Evolutionary conservation across 2,113 vertebrate species (phyloP).

Genomic region (Trachemys scripta): DNA sequence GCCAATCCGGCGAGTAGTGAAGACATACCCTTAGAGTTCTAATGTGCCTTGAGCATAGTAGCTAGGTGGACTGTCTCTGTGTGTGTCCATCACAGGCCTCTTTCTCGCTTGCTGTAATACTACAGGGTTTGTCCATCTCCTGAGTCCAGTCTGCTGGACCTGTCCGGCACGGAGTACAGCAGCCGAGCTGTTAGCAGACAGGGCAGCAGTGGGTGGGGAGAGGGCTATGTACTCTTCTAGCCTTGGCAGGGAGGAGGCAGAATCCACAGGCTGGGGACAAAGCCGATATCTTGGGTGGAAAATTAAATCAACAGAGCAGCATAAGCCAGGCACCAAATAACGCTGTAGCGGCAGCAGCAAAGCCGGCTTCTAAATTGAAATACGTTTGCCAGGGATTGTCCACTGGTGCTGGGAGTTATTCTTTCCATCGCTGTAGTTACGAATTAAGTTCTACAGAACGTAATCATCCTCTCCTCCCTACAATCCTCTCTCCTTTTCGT

Average conservation of each 20-base stretch:
- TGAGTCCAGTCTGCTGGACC: not conserved
- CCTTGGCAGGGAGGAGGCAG: conserved; percentile 14
- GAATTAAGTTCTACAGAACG: conserved; percentile 82
- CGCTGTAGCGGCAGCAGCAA: accelerated
- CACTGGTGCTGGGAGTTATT: conserved; percentile 57
- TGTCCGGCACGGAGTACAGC: accelerated
- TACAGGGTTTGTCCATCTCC: not conserved
- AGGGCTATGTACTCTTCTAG: not conserved
- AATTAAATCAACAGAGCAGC: conserved; percentile 65
- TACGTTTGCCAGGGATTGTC: conserved; percentile 68
- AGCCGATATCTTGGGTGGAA: conserved; percentile 59
- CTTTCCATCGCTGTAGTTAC: conserved; percentile 76
- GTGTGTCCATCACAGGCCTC: not conserved
- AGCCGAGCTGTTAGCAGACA: not conserved
- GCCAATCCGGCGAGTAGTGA: too few relatives aligned
- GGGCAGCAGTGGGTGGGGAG: not conserved
- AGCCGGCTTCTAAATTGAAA: conserved; percentile 72
- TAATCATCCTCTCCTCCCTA: conserved; percentile 74
- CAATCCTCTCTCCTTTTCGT: conserved; percentile 68
- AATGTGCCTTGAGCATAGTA: not conserved
- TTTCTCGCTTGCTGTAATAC: not conserved
- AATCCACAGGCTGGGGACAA: conserved; percentile 20
- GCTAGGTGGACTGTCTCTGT: not conserved
- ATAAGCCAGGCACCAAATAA: not conserved
- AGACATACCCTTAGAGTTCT: not conserved